Evolutionary conservation across 2,113 vertebrate genomes (phyloP), one percentile per base, ranked within the genome.

Genomic region (Lagopus leucura): DNA sequence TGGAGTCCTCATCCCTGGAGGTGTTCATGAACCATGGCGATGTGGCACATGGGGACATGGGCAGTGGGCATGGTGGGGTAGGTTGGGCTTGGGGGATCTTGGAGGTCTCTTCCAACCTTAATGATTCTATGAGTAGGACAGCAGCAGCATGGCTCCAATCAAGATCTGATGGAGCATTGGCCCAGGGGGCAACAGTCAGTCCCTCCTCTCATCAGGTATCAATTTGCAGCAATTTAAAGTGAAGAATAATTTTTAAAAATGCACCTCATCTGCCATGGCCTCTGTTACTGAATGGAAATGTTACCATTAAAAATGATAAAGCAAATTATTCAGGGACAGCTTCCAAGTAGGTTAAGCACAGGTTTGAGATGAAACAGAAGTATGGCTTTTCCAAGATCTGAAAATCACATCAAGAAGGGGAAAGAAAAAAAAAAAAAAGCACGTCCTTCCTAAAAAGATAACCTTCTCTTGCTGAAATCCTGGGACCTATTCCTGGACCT

Each of bases 311-410:
- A 57, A 14, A 19, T 71, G 69, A 47, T 55, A 76, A 54, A 86
- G n/a, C 36, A 32, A 75, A 64, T 79, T 82, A 70, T 94, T 88
- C 88, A 92, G 63, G 85, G 63, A 94, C 20, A 42, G 40, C 36
- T 92, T 96, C 86, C 92, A 94, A 91, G 71, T 86, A 93, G 73
- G 91, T 71, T 74, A 90, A 94, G 32, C 24, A 74, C 50, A 94
- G 55, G 69, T 86, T 42, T 3, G 2, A 21, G 57, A 84, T 71
- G 57, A 86, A 81, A 64, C 32, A 64, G 1, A 19, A 58, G 28
- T 72, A 89, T 43, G 10, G 17, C 36, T 79, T 87, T 90, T 65
- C 22, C 47, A 65, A 74, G 58, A 18, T 73, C 63, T 76, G 57
- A 55, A 92, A 94, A 73, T 28, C 17, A 43, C 11, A 13, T 13